Percentiles rank a stretch among this genome's conserved stretches.
phyloP scores from a whole-genome alignment of 1,140 invertebrate genomes.

The Aplysia californica region DNA sequence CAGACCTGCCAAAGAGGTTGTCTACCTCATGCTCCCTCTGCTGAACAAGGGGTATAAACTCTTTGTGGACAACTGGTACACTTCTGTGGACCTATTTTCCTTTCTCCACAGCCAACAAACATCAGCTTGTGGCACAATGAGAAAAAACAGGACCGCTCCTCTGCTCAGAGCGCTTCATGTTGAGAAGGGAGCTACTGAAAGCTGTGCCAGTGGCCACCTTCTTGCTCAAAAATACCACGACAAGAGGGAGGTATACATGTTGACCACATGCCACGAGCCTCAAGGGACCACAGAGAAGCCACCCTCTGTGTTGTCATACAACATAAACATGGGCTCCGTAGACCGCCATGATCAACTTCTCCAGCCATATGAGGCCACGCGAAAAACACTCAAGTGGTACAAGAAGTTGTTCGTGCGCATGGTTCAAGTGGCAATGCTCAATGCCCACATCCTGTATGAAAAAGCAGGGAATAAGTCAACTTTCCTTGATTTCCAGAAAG shows the following conservation, averaged over 20 bases:
- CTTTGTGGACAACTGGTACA: constrained; percentile 13
- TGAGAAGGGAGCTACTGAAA: neutral
- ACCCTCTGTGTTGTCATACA: neutral
- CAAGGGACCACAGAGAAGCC: neutral
- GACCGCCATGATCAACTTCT: neutral
- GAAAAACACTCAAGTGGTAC: neutral
- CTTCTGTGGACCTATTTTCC: neutral
- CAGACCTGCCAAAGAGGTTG: neutral
- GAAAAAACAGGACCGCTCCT: neutral
- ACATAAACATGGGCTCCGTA: neutral
- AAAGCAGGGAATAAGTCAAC: neutral
- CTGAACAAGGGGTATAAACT: neutral
- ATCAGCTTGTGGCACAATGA: neutral
- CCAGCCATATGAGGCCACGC: no score
- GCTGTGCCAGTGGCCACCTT: neutral
- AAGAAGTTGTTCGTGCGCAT: neutral
- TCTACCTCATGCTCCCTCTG: neutral
- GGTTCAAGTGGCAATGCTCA: neutral
- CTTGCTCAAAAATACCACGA: neutral
- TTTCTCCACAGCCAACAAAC: neutral
- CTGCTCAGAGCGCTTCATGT: no score
- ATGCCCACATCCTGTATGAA: neutral
- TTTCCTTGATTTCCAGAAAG: neutral
- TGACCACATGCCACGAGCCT: neutral
- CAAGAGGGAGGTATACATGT: neutral